Conservation (phyloP, 2,113 vertebrate genomes). For the Fukomys damarensis region DNA sequence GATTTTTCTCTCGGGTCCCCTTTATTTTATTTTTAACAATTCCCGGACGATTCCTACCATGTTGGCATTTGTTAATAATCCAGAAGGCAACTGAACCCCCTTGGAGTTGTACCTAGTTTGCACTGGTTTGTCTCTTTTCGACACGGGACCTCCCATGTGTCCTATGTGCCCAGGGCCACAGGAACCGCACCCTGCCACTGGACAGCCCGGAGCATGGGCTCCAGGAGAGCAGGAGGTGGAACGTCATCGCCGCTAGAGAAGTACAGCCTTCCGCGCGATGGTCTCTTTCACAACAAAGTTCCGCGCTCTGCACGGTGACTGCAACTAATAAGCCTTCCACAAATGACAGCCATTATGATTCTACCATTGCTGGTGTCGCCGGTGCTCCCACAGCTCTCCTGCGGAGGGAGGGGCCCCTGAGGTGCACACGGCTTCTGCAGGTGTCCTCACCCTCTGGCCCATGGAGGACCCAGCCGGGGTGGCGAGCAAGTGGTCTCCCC, state of each 20-base stretch:
- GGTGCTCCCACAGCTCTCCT: accelerated
- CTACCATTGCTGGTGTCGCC: accelerated
- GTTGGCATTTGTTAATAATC: neutral
- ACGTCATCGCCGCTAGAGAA: neutral
- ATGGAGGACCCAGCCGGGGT: neutral
- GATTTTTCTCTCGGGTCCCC: neutral
- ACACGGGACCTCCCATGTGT: accelerated
- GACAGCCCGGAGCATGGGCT: neutral
- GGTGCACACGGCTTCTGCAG: neutral
- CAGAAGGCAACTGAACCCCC: neutral
- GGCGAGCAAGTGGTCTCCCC: neutral
- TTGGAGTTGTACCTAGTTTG: neutral
- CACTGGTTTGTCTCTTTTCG: neutral
- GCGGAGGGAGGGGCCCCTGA: accelerated
- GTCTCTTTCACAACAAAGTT: neutral
- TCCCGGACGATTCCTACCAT: neutral
- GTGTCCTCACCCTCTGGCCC: no score
- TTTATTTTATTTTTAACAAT: neutral
- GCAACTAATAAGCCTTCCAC: neutral
- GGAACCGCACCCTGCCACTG: neutral
- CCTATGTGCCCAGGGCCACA: neutral
- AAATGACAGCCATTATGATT: accelerated
- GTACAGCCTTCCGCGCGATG: accelerated
- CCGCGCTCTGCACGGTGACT: neutral
- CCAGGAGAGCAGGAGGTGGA: accelerated